Base-by-base conservation (phyloP, 2,797 vertebrate species). In the Somateria mollissima region DNA sequence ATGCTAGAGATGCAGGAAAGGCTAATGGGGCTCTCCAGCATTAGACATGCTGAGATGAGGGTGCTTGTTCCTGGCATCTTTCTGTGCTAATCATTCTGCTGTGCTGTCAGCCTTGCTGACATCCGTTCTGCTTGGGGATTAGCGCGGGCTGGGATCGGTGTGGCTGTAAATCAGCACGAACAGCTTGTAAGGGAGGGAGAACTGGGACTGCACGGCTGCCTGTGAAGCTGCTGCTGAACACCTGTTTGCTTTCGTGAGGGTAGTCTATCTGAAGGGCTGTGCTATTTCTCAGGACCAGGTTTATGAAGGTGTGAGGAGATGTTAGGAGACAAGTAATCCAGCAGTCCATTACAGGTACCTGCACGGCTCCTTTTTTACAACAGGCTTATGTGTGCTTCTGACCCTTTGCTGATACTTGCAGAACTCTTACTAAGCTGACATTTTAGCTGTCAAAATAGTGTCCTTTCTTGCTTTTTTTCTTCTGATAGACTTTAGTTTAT, bases 11-110 rank as follows among this genome's bases (percentile, higher is more conserved):
- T 79, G 54, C 41, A 13, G 72, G 85, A 80, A 87, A 94, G 86
- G 76, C 36, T 92, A 66, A 88, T 94, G 56, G 78, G 53, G 60
- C 83, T 95, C 89, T 78, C 89, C 39, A 37, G 65, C 47, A 28
- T 45, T 4, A 92, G 89, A 70, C 24, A 10, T 32, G 51, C 7
- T 9, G 32, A 94, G 67, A 76, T 94, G 76, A 78, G 78, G 74
- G 75, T 89, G 69, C 53, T 93, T 86, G 78, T 93, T 87, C 30
- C 43, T 71, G 82, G 37, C 7, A 11, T 79, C 76, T 94, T 91
- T 94, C 70, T 65, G 36, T 78, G 8, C 66, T 93, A 54, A 92
- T 88, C 51, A 37, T 19, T 84, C 78, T 73, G 62, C 39, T 88
- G 56, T 79, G 86, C 28, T 64, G 43, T 87, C 77, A 77, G 57